These are phyloP conservation scores for Molossus molossus DNA, from an alignment of 2,797 vertebrate species.

Conservation along the genomic window DNA sequence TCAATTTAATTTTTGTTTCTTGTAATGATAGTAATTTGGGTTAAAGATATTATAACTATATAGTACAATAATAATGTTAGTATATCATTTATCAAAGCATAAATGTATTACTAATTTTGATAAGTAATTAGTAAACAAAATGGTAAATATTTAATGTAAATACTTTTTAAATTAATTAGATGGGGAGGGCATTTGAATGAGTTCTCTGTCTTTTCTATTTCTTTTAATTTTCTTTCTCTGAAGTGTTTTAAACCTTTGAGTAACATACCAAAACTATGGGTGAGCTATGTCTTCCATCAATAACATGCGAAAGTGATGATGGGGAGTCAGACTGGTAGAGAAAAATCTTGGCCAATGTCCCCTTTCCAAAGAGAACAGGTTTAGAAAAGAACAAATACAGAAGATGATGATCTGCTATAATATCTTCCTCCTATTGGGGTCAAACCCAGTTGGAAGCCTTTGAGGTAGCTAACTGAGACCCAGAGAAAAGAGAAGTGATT, in stretches of 20 bases:
- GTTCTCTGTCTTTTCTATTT: background rate
- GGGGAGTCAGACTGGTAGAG: fast-evolving
- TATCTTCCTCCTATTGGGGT: background rate
- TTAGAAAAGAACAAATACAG: background rate
- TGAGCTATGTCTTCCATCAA: constrained; percentile 1
- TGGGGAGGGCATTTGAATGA: constrained; percentile 24
- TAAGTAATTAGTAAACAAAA: constrained; percentile 1
- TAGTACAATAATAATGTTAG: background rate
- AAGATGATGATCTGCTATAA: background rate
- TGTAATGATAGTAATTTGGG: constrained; percentile 41
- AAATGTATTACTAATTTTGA: constrained; percentile 24
- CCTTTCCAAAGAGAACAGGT: background rate
- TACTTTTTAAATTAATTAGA: constrained; percentile 35
- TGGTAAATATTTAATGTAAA: constrained; percentile 52
- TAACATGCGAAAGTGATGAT: background rate
- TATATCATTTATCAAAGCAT: background rate
- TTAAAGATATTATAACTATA: constrained; percentile 33
- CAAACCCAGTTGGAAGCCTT: background rate
- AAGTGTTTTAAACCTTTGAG: constrained; percentile 39
- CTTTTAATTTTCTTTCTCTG: constrained; percentile 2
- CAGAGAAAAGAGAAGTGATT: background rate
- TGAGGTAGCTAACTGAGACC: background rate
- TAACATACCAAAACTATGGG: background rate
- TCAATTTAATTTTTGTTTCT: constrained; percentile 46
- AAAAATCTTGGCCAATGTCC: background rate